Base-by-base conservation (phyloP, 2,888 invertebrate genomes). In the Trachelus troglodyta region DNA sequence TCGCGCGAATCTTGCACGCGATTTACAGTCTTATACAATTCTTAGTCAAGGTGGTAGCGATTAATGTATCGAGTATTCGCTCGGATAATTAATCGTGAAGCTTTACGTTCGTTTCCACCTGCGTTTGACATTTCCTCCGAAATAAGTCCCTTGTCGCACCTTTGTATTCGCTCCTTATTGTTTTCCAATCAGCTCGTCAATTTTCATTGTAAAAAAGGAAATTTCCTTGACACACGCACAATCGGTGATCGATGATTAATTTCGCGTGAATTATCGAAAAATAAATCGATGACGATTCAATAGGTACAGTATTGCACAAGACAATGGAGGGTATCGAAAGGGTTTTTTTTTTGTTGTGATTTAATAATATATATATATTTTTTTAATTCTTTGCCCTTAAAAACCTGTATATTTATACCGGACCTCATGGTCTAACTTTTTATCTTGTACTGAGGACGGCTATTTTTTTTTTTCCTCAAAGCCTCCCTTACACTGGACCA, bases 331-430 rank as follows among this genome's bases (percentile, higher is more conserved):
- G 76, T 76, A 76, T 68, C 75, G 73, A 68, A n/a, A 76, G 76
- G 78, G 68, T 0, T 11, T 34, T 78, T 73, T 78, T 75, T 76
- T 76, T 75, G 73, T 76, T 76, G 69, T 68, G 76, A 78, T 78
- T 56, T 78, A 78, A 75, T 77, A 71, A 78, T 78, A 76, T 71
- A 3, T 69, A 12, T 69, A 9, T 33, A 15, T 33, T 40, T 15
- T 40, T 56, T 1, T 15, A 15, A 56, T 56, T 2, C 9, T 23
- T 9, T 6, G 23, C 56, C 23, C 6, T 15, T 23, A 23, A 74
- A 34, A 74, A 74, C 2, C 9, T 30, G 3, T 56, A 56, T 1
- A 23, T 9, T 2, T 56, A 23, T 15, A 40, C 15, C 40, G 40
- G 15, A 15, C 40, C 15, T 15, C 2, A 40, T 2, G 15, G 15